These are phyloP conservation scores for Chloroclystis v-ata DNA, from an alignment of 2,888 invertebrate genomes.

Conservation along the genomic window DNA sequence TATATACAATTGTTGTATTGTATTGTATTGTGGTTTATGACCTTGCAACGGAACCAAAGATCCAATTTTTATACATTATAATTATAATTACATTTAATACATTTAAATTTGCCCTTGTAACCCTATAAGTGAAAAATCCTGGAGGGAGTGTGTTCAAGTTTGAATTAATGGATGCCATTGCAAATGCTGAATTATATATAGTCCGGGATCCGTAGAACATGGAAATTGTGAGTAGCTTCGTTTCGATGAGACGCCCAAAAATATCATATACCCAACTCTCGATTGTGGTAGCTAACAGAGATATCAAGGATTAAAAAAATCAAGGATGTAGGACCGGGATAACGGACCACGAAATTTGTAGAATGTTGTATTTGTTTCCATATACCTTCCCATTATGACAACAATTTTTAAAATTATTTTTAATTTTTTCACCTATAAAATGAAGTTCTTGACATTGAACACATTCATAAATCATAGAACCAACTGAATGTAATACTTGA, in stretches of 20 bases:
- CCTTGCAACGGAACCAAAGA: slow-evolving; percentile 25
- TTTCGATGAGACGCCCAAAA: no score
- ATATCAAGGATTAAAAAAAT: no score
- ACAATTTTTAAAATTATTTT: neutral
- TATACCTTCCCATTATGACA: no score
- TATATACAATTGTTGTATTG: slow-evolving; percentile 26
- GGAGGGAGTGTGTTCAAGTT: slow-evolving; percentile 19
- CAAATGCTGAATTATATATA: no score
- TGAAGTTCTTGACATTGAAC: slow-evolving; percentile 13
- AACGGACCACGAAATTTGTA: no score
- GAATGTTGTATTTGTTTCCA: no score
- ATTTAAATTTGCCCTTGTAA: slow-evolving; percentile 12
- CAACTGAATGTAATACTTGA: neutral
- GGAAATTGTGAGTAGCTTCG: no score
- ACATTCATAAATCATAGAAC: neutral
- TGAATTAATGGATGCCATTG: slow-evolving; percentile 7
- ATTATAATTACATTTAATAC: no score
- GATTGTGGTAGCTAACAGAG: no score
- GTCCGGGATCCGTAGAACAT: no score
- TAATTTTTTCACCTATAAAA: slow-evolving; percentile 14
- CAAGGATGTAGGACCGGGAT: no score
- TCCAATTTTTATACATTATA: slow-evolving; percentile 25
- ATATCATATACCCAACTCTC: no score
- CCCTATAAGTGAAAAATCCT: slow-evolving; percentile 16
- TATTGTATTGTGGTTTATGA: slow-evolving; percentile 26